Base-by-base conservation (phyloP, 64 coral and sea anemone genomes). In the Montipora efflorescens region DNA sequence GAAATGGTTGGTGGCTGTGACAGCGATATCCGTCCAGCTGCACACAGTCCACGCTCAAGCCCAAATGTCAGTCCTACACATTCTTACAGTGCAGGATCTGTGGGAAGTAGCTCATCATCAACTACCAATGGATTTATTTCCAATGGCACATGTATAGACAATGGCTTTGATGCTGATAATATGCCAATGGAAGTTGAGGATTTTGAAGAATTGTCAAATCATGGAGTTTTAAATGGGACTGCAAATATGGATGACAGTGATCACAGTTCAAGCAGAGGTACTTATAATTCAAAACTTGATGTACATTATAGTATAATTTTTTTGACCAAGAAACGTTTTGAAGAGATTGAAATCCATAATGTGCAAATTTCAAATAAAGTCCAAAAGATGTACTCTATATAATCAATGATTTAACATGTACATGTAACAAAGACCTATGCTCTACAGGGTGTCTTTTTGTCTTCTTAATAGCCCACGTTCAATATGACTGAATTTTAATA, bases 1-100 rank as follows among this genome's bases (percentile, higher is more conserved):
- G 98, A 99, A 92, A 99, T 99, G 98, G 95, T 99, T n/a, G 95
- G 95, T 92, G 98, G 98, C 19, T 88, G 88, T 87, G 98, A 99
- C 45, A 96, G 98, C 86, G 95, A 99, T 80, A 92, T 99, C 25
- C 86, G 90, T 10, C 95, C 98, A 25, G 93, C 95, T 22, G 98
- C 95, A 28, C 92, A 96, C 12, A 99, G 98, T 80, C 98, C 98
- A 14, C 91, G 95, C 16, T 94, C 98, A 68, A 99, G 98, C 87
- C 98, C 98, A n/a, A 94, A 90, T 59, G 95, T 96, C 11, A 99
- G 98, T 82, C 98, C 98, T 12, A 94, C 98, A 10, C 98, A 99
- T 74, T 92, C 92, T 4, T 96, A 92, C 83, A 89, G 89, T 81
- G 90, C 89, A 50, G 64, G 49, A 20, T 97, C 95, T 89, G 89